Evolutionary conservation across 2,113 vertebrate species (phyloP).

Genomic region (Gallinago paraguaiae): DNA sequence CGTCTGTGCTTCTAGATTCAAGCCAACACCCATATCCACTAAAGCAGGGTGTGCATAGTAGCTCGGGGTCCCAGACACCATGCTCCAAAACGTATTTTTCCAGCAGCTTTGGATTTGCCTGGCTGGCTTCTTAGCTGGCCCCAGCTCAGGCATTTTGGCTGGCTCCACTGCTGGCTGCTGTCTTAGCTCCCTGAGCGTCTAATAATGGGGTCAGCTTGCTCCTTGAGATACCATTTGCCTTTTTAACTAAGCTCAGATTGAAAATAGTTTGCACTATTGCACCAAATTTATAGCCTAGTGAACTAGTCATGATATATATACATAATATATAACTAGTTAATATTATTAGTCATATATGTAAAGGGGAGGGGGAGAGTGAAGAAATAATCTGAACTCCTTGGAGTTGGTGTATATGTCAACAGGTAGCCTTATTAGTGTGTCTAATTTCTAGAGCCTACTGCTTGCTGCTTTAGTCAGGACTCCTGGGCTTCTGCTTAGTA

Average conservation of each 20-base stretch:
- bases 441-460: background rate
- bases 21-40: conserved; percentile 24
- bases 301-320: background rate
- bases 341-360: background rate
- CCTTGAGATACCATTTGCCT: conserved; percentile 28
- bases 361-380: background rate
- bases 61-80: conserved; percentile 22
- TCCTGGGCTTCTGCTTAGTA: background rate
- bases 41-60: conserved; percentile 15
- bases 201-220: conserved; percentile 54
- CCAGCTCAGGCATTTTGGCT: conserved; percentile 63
- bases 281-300: background rate
- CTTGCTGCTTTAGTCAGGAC: background rate
- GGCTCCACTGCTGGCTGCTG: conserved; percentile 56
- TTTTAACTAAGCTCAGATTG: background rate
- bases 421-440: too few relatives aligned
- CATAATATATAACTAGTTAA: background rate
- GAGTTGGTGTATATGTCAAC: background rate
- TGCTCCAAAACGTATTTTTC: conserved; percentile 60
- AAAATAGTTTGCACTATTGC: background rate
- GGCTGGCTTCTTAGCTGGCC: conserved; percentile 65
- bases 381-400: background rate
- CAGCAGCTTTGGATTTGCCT: conserved; percentile 57
- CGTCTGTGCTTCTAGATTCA: background rate
- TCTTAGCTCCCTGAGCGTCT: conserved; percentile 48